Conservation (phyloP, 2,797 vertebrate genomes). For the Florisuga fusca region DNA sequence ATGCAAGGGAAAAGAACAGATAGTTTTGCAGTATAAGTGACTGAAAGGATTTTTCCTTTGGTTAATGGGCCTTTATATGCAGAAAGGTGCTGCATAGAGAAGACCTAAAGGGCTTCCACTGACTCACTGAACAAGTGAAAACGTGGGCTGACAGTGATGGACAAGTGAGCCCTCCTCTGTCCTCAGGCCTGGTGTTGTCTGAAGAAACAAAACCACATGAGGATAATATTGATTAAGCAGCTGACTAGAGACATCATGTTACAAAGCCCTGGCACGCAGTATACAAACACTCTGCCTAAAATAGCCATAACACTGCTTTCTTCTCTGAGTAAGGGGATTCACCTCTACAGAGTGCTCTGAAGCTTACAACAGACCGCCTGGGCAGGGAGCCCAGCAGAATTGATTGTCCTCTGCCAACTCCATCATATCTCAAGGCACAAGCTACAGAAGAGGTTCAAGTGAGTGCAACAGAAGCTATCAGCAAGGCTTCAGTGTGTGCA, state of each 20-base stretch:
- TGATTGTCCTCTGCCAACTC: background rate
- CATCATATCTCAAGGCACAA: background rate
- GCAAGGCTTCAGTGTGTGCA: background rate
- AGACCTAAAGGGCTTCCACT: background rate
- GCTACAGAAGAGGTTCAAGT: background rate
- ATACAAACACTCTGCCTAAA: background rate
- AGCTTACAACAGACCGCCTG: background rate
- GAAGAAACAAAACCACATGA: background rate
- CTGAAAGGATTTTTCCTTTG: background rate
- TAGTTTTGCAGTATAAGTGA: background rate
- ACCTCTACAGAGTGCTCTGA: rapidly evolving
- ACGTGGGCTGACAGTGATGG: background rate
- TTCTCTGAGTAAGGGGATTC: background rate
- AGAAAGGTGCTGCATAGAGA: background rate
- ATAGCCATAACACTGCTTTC: background rate
- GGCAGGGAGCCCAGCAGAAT: background rate
- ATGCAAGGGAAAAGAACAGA: background rate
- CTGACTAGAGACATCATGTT: background rate
- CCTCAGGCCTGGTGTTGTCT: background rate
- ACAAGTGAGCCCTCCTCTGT: background rate
- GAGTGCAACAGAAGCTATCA: background rate
- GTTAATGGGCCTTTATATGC: background rate
- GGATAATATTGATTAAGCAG: background rate
- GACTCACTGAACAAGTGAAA: background rate
- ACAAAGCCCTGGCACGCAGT: rapidly evolving